Base-by-base conservation (phyloP, 2,888 invertebrate species). In the Ametastegia equiseti region DNA sequence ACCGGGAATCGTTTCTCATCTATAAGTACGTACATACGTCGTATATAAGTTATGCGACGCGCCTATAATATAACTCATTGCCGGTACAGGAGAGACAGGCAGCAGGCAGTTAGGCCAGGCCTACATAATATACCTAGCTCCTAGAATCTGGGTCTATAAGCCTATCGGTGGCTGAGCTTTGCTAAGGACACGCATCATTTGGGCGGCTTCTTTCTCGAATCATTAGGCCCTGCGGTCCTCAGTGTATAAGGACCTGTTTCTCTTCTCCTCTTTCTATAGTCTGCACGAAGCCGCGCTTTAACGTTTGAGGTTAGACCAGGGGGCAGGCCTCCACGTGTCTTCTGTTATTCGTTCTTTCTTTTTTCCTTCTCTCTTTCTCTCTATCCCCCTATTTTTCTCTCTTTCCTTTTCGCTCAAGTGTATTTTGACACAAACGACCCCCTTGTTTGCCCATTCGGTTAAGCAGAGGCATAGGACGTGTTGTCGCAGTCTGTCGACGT, bases 131-230 rank as follows among this genome's bases (percentile, higher is more conserved):
- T 50, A 54, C 75, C 75, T 36, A 54, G 75, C 50, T 54, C 54
- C 75, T 75, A 75, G 75, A 75, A 75, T 75, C 75, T 75, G 50
- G 73, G 73, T 73, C 47, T 73, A 85, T 82, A 82, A 82, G 83
- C 85, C 84, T 83, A 83, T 85, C 81, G 83, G 82, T 82, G 83
- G 82, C 83, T 85, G 81, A 81, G 84, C 83, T 73, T 75, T 42
- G 69, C 89, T 89, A 89, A 89, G 89, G 89, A 90, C 89, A 89
- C 88, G 89, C 89, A 88, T 90, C 90, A 89, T 90, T 90, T 89
- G 89, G 89, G 89, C 90, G 90, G 90, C 89, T 89, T 87, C 90
- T 90, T 90, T 90, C 89, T 89, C 89, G 89, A 88, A 89, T 90
- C 90, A 89, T 90, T 89, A 90, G 88, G 87, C 87, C 87, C 81